These are phyloP conservation scores for Pocota personata DNA, from an alignment of 2,888 invertebrate species.

Conservation along the genomic window DNA sequence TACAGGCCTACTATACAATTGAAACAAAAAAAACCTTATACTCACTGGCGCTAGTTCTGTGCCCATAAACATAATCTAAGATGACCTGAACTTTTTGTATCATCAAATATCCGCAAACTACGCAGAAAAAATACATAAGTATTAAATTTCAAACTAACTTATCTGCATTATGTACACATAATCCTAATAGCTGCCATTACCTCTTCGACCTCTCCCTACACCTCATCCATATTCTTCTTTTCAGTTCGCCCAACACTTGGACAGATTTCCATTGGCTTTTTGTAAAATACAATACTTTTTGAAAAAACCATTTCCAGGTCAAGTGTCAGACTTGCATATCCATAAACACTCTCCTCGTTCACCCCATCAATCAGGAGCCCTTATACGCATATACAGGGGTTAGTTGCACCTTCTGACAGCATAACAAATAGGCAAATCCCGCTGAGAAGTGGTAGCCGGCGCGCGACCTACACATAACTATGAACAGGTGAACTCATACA, in stretches of 20 bases:
- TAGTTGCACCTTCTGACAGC: neutral
- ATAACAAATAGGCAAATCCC: conserved; percentile 50
- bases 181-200: conserved; percentile 1
- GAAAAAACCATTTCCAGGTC: conserved; percentile 44
- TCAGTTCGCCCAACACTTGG: neutral
- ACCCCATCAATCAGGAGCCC: conserved; percentile 14
- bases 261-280: neutral
- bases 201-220: neutral
- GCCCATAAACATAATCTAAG: too few species aligned
- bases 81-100: too few species aligned
- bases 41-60: too few species aligned
- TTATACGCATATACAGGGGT: neutral
- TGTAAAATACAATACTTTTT: neutral
- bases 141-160: conserved; percentile 3
- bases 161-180: neutral
- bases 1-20: too few species aligned
- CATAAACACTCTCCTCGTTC: conserved; percentile 32
- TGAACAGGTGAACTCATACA: conserved; percentile 47
- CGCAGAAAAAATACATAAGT: too few species aligned
- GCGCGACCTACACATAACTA: conserved; percentile 12
- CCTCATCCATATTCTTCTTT: neutral
- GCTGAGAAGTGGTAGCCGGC: conserved; percentile 34
- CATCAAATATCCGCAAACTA: too few species aligned
- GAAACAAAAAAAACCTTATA: too few species aligned
- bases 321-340: conserved; percentile 43